Base-by-base conservation (phyloP, 2,113 vertebrate genomes). In the Silurus asotus region DNA sequence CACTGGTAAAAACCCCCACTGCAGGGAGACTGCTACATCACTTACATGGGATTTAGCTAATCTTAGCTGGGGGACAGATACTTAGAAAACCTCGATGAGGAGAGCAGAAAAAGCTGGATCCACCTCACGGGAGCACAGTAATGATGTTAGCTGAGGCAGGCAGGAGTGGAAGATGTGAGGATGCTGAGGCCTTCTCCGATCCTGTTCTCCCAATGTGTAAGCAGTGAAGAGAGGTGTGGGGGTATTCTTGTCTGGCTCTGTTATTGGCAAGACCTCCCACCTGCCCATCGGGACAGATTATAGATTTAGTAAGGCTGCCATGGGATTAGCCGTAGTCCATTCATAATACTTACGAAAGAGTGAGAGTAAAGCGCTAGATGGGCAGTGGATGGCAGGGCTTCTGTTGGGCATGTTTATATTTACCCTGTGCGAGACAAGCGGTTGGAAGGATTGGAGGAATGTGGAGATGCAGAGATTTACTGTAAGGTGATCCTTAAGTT, bases 1-100 rank as follows among this genome's bases (percentile, higher is more conserved):
- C 94, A 93, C 92, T 93, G 93, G 93, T 95, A 95, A 96, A 95
- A 96, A 94, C 91, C 94, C 94, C 94, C 93, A 95, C 95, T 95
- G 94, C 94, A 95, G 95, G 94, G 95, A 95, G 94, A 95, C 93
- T 92, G 94, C 94, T 95, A 95, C 94, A 96, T 95, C 94, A 95
- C 94, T 95, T 96, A 96, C 95, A 96, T 95, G 94, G 95, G 94
- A 96, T 96, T 96, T 96, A 95, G 95, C 94, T 95, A 96, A 96
- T 96, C 95, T 96, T 95, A 95, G 95, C 94, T 95, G 94, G 94
- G 95, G 95, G 95, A 96, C 95, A 96, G 94, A 95, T 95, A 96
- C 94, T 96, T 95, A 95, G 94, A 95, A 96, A 96, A 95, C 94
- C 94, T 95, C 90, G 91, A 92, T 90, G 94, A 94, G 94, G 92